Evolutionary conservation across 2,888 invertebrate species (phyloP).

Genomic region (Oligia fasciuncula): DNA sequence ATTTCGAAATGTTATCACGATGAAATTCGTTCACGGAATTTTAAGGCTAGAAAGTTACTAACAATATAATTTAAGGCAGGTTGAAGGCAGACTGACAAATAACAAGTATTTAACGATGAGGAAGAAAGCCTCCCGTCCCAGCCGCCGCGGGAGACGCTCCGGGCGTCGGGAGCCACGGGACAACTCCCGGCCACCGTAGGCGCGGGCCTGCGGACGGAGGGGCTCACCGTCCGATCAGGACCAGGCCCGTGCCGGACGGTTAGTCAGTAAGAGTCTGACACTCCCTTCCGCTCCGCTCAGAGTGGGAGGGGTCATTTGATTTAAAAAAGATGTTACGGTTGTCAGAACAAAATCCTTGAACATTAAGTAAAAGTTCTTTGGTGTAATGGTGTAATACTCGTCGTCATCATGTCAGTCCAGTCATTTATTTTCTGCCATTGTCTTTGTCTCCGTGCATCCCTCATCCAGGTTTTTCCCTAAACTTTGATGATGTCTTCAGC

Average conservation of each 20-base stretch:
- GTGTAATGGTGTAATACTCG: neutral
- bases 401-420: neutral
- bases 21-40: constrained; percentile 28
- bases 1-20: constrained; percentile 15
- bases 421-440: too few relatives aligned
- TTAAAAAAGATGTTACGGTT: neutral
- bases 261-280: too few relatives aligned
- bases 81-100: neutral
- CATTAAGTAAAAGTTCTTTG: neutral
- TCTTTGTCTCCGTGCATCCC: neutral
- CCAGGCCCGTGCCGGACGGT: too few relatives aligned
- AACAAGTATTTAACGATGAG: neutral
- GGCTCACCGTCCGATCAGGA: too few relatives aligned
- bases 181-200: too few relatives aligned
- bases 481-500: neutral
- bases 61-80: neutral
- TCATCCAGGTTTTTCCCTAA: neutral
- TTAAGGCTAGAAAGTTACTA: neutral
- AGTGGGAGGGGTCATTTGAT: too few relatives aligned
- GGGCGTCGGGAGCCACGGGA: too few relatives aligned
- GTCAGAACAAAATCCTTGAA: neutral
- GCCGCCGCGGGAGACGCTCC: too few relatives aligned
- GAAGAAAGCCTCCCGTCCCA: too few relatives aligned
- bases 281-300: too few relatives aligned
- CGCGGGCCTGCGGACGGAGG: too few relatives aligned